Evolutionary conservation across 2,113 vertebrate genomes (phyloP).

Genomic region (Dermatemys mawii): DNA sequence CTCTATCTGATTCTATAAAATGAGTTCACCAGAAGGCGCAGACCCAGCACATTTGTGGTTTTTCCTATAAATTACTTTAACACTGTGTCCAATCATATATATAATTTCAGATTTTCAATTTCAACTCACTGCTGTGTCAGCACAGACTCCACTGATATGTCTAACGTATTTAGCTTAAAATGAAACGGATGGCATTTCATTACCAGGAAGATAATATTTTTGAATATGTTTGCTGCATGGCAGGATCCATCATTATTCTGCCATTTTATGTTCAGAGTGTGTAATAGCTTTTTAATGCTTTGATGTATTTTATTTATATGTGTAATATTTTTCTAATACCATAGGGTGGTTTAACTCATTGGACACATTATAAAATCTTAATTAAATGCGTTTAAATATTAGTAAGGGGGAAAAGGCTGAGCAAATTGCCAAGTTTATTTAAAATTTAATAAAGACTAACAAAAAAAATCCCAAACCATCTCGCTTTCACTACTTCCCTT

Average conservation of each 20-base stretch:
- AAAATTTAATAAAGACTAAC: constrained; percentile 65
- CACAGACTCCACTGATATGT: constrained; percentile 89
- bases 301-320: constrained; percentile 86
- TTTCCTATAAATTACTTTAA: constrained; percentile 92
- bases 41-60: constrained; percentile 89
- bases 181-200: constrained; percentile 91
- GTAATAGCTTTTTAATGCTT: constrained; percentile 88
- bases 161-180: constrained; percentile 91
- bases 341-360: constrained; percentile 77
- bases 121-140: constrained; percentile 90
- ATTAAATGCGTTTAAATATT: constrained; percentile 81
- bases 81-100: constrained; percentile 92
- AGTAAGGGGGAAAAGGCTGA: constrained; percentile 69
- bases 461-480: constrained; percentile 49
- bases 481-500: constrained; percentile 54
- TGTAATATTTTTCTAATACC: constrained; percentile 85
- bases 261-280: constrained; percentile 85
- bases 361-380: constrained; percentile 80
- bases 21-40: constrained; percentile 88
- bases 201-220: constrained; percentile 91
- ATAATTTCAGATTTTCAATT: constrained; percentile 95
- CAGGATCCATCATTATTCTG: constrained; percentile 86
- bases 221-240: constrained; percentile 91
- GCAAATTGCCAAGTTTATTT: constrained; percentile 75
- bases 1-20: constrained; percentile 90